These are phyloP conservation scores for Acrocephalus kingi DNA, from an alignment of 2,113 vertebrate genomes.

Conservation along the genomic window DNA sequence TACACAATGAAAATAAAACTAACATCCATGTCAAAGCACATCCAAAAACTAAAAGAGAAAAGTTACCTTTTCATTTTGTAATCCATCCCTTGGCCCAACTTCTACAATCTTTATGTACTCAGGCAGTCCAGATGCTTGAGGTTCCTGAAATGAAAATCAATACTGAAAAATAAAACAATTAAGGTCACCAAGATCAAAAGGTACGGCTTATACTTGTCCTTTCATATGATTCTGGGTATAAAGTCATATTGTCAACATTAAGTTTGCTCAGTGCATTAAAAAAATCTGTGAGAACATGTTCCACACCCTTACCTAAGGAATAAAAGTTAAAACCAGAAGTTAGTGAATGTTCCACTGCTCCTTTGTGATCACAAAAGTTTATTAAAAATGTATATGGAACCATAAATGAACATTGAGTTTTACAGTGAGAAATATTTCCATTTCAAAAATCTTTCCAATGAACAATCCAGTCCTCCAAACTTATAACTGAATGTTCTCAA, in stretches of 20 bases:
- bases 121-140: constrained; percentile 75
- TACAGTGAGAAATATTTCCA: constrained; percentile 15
- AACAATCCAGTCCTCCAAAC: background rate
- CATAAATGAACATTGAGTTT: constrained; percentile 7
- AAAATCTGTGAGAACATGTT: background rate
- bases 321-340: background rate
- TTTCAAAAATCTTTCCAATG: background rate
- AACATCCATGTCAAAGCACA: background rate
- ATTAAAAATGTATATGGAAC: background rate
- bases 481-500: background rate
- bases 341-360: background rate
- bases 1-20: background rate
- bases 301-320: background rate
- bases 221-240: background rate
- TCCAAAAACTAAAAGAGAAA: background rate
- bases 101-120: constrained; percentile 92
- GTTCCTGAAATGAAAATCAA: constrained; percentile 74
- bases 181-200: background rate
- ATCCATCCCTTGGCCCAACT: constrained; percentile 93
- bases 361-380: background rate
- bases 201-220: background rate
- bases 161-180: background rate
- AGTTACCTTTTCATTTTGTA: constrained; percentile 95
- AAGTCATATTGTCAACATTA: background rate
- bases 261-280: background rate